phyloP scores from a whole-genome alignment of 2,888 invertebrate genomes.

The Caenorhabditis panamensis region DNA sequence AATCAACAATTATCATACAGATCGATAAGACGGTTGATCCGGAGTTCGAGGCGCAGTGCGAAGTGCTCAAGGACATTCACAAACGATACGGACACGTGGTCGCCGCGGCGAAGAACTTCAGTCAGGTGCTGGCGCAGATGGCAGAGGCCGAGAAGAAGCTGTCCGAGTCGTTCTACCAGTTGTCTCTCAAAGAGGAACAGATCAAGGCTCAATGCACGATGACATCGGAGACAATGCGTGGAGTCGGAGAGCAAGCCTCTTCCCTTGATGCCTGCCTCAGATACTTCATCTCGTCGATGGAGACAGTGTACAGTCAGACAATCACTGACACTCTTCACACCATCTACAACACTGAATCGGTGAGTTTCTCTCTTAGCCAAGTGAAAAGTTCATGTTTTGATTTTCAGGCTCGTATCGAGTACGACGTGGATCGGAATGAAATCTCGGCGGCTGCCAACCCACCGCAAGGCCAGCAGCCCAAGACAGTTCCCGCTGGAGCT shows the following conservation, averaged over 20 bases:
- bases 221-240: conserved; percentile 92
- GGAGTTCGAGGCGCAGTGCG: conserved; percentile 95
- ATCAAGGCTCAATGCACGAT: conserved; percentile 92
- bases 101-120: conserved; percentile 89
- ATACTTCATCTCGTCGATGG: conserved; percentile 95
- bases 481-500: conserved; percentile 84
- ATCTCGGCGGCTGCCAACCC: conserved; percentile 85
- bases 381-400: no score
- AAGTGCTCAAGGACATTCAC: conserved; percentile 88
- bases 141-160: conserved; percentile 91
- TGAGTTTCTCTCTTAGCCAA: no score
- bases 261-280: conserved; percentile 82
- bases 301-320: conserved; percentile 96
- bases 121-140: conserved; percentile 91
- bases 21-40: conserved; percentile 83
- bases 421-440: conserved; percentile 97
- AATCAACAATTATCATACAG: conserved; percentile 4
- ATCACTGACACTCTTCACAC: conserved; percentile 94
- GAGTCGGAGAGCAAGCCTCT: conserved; percentile 68
- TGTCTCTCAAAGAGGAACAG: conserved; percentile 96
- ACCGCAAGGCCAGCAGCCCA: conserved; percentile 28
- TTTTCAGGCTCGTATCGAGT: conserved; percentile 89
- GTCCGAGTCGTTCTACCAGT: conserved; percentile 94
- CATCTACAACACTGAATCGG: conserved; percentile 88
- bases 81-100: conserved; percentile 86